Conservation (phyloP, 1,140 invertebrate species). For the Heterodera schachtii region DNA sequence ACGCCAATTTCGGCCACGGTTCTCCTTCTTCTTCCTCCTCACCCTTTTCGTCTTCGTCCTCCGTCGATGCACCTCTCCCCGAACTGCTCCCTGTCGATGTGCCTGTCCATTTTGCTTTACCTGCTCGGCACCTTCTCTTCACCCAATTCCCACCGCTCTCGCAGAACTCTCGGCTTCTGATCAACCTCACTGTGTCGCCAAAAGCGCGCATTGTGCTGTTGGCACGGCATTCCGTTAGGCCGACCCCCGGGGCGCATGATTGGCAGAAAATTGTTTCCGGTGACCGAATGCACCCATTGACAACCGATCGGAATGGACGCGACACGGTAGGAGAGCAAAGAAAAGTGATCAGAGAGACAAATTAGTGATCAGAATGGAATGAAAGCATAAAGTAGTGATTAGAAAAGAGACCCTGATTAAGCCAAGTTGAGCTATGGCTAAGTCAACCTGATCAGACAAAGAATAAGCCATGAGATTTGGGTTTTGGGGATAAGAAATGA, state of each 20-base stretch:
- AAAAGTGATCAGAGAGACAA: too few relatives aligned
- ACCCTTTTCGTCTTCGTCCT: not conserved
- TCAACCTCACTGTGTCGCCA: slow-evolving; percentile 22
- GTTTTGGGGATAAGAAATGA: too few relatives aligned
- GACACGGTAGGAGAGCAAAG: not conserved
- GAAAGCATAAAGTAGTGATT: too few relatives aligned
- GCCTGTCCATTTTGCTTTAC: slow-evolving; percentile 13
- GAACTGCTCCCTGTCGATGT: slow-evolving; percentile 5
- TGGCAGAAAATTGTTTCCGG: slow-evolving; percentile 29
- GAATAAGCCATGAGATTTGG: too few relatives aligned
- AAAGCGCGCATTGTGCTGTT: slow-evolving; percentile 39
- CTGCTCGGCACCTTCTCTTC: slow-evolving; percentile 17
- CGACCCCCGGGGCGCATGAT: slow-evolving; percentile 41
- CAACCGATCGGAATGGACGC: not conserved
- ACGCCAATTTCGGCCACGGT: not conserved
- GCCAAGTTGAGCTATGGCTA: too few relatives aligned
- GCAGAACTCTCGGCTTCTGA: not conserved
- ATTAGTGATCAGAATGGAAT: too few relatives aligned
- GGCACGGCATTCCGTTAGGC: slow-evolving; percentile 35
- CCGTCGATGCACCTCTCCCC: not conserved
- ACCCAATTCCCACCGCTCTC: slow-evolving; percentile 2
- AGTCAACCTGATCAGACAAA: too few relatives aligned
- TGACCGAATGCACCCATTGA: slow-evolving; percentile 28
- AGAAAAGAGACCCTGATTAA: too few relatives aligned
- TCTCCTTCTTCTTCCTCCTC: not conserved